These are phyloP conservation scores for Epinotia ramella DNA, from an alignment of 2,888 invertebrate genomes.

Conservation along the genomic window DNA sequence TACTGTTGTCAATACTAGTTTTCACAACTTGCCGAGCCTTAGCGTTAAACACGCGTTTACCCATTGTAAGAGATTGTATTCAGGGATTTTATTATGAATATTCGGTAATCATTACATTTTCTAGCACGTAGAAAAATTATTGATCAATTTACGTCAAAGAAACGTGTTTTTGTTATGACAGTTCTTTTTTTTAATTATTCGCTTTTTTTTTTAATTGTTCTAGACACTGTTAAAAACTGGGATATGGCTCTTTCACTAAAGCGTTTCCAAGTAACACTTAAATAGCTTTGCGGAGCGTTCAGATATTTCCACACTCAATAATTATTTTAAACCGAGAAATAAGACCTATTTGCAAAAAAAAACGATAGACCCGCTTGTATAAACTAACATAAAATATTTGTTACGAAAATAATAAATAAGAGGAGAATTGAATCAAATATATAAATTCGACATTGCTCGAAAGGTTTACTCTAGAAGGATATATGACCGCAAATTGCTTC, in stretches of 20 bases:
- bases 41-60: slow-evolving; percentile 90
- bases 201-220: slow-evolving; percentile 8
- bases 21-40: slow-evolving; percentile 89
- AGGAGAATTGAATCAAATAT: neutral
- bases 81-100: neutral
- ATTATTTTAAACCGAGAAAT: neutral
- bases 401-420: no score
- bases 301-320: neutral
- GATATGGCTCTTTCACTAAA: neutral
- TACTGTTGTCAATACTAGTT: slow-evolving; percentile 89
- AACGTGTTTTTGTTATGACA: slow-evolving; percentile 72
- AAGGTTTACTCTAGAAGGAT: neutral
- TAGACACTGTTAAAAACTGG: neutral
- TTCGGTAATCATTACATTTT: slow-evolving; percentile 15
- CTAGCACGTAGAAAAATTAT: neutral
- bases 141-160: slow-evolving; percentile 13
- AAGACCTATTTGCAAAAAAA: no score
- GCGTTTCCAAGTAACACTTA: neutral
- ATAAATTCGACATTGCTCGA: neutral
- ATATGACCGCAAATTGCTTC: slow-evolving; percentile 2
- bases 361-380: no score
- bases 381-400: no score
- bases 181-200: slow-evolving; percentile 45
- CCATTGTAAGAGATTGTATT: slow-evolving; percentile 78
- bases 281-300: slow-evolving; percentile 1